Evolutionary conservation across 2,797 vertebrate genomes (phyloP).

Genomic region (Neosilurus mollespiculum): DNA sequence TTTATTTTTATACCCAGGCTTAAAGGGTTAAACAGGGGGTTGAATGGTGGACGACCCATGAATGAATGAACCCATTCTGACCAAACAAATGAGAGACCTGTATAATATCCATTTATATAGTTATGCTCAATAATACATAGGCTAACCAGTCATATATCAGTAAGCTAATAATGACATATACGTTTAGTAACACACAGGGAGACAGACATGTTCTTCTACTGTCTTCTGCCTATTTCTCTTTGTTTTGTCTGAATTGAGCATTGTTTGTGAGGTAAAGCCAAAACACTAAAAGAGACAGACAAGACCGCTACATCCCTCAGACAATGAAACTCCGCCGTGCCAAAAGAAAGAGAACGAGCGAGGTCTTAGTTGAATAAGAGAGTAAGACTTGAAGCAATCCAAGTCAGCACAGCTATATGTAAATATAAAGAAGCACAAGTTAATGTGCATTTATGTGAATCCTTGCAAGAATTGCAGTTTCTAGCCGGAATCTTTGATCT

Average conservation of each 20-base stretch:
- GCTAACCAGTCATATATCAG: conserved; percentile 34
- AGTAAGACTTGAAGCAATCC: conserved; percentile 82
- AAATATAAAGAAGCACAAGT: conserved; percentile 85
- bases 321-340: conserved; percentile 30
- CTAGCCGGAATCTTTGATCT: conserved; percentile 87
- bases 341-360: conserved; percentile 59
- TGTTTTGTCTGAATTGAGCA: conserved; percentile 61
- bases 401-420: conserved; percentile 95
- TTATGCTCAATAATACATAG: background rate
- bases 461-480: conserved; percentile 77
- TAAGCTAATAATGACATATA: conserved; percentile 29
- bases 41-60: background rate
- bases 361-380: conserved; percentile 40
- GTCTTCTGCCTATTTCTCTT: conserved; percentile 43
- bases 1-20: too few species aligned
- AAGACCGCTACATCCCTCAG: conserved; percentile 65
- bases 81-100: background rate
- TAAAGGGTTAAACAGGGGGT: background rate
- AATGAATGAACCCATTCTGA: background rate
- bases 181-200: conserved; percentile 45
- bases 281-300: conserved; percentile 59
- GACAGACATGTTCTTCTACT: conserved; percentile 45
- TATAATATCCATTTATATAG: background rate
- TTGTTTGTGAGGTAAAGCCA: conserved; percentile 72
- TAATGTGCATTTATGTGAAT: conserved; percentile 41